phyloP scores from a whole-genome alignment of 2,113 vertebrate genomes.

The Aleadryas rufinucha region DNA sequence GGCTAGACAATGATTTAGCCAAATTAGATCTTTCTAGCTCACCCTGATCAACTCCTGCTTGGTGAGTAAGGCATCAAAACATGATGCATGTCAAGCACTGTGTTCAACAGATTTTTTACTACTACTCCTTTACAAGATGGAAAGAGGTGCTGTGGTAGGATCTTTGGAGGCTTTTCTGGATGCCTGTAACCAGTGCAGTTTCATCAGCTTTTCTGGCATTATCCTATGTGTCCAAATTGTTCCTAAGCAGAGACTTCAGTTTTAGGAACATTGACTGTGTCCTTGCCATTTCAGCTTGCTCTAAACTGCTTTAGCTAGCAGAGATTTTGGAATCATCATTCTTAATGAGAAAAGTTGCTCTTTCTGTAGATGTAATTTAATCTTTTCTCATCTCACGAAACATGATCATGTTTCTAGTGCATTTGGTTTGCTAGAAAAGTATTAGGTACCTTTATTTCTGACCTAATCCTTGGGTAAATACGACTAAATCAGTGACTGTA shows the following conservation, averaged over 20 bases:
- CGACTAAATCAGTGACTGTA: not conserved
- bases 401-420: not conserved
- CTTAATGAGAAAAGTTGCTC: not conserved
- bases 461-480: conserved; percentile 12
- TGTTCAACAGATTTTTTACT: not conserved
- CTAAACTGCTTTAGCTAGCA: not conserved
- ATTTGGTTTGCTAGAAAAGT: not conserved
- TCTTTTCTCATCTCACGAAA: not conserved
- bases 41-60: not conserved
- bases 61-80: not conserved
- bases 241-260: not conserved
- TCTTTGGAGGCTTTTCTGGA: not conserved
- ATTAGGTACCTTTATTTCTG: not conserved
- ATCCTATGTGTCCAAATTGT: not conserved
- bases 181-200: not conserved
- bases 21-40: not conserved
- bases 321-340: not conserved
- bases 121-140: accelerated
- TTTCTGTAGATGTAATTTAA: not conserved
- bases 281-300: not conserved
- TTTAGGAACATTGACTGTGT: not conserved
- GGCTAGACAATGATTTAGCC: not conserved
- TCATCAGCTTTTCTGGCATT: not conserved
- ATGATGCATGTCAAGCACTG: not conserved
- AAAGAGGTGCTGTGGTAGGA: not conserved